Evolutionary conservation across 2,888 invertebrate genomes (phyloP).

Genomic region (Gasteruption jaculator): DNA sequence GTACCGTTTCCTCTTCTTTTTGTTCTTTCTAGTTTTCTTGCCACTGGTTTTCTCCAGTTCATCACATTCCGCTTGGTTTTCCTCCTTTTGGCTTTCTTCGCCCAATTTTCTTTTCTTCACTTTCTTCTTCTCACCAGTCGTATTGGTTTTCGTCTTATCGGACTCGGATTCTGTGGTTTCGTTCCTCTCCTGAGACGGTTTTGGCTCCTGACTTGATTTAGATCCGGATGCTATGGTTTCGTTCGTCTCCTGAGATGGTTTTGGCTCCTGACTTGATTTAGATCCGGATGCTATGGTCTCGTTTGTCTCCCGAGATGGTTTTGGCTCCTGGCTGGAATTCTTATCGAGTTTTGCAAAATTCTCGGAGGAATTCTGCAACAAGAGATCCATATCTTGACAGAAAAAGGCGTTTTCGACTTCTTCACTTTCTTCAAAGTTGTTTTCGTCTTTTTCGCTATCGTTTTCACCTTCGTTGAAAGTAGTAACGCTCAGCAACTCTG

Average conservation of each 20-base stretch:
- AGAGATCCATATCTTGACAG: too few relatives aligned
- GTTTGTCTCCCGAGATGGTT: background rate
- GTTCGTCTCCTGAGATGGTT: background rate
- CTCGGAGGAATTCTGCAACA: too few relatives aligned
- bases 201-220: constrained; percentile 16
- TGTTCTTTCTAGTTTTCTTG: constrained; percentile 43
- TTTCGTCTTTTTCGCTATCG: constrained; percentile 6
- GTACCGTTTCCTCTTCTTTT: constrained; percentile 52
- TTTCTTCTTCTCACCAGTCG: constrained; percentile 23
- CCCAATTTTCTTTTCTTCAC: constrained; percentile 30
- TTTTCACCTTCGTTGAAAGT: constrained; percentile 56
- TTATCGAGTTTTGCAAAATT: too few relatives aligned
- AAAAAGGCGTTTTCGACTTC: constrained; percentile 7
- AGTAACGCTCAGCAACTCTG: constrained; percentile 68
- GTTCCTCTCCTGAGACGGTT: background rate
- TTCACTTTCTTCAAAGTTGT: constrained; percentile 11
- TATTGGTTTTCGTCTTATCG: constrained; percentile 31
- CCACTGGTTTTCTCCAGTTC: constrained; percentile 35
- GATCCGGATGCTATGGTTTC: constrained; percentile 13
- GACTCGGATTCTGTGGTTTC: constrained; percentile 13
- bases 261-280: constrained; percentile 16
- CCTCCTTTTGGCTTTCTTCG: constrained; percentile 17
- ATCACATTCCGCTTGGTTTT: constrained; percentile 18
- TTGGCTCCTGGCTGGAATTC: constrained; percentile 15
- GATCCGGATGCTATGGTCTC: constrained; percentile 13